Evolutionary conservation across 2,113 vertebrate species (phyloP).

Genomic region (Siphamia tubifer): DNA sequence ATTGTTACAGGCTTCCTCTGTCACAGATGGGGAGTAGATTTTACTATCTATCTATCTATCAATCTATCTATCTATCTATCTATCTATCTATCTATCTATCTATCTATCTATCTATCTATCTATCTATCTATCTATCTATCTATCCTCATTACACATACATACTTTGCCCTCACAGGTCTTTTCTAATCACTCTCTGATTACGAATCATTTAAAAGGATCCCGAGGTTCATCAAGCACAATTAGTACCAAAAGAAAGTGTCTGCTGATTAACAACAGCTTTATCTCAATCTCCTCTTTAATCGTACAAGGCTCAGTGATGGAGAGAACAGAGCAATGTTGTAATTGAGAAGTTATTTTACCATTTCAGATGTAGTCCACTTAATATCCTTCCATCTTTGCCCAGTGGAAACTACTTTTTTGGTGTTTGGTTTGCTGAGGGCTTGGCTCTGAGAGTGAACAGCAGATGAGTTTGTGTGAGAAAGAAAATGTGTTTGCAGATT

Average conservation of each 20-base stretch:
- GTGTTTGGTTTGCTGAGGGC: conserved; percentile 28
- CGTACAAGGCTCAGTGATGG: conserved; percentile 24
- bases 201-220: conserved; percentile 16
- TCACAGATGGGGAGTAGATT: conserved; percentile 20
- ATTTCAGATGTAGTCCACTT: conserved; percentile 25
- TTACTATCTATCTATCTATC: conserved; percentile 11
- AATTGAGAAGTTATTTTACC: conserved; percentile 24
- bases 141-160: not conserved
- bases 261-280: conserved; percentile 42
- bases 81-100: conserved; percentile 2
- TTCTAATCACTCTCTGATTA: conserved; percentile 27
- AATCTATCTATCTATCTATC: conserved; percentile 9
- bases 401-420: conserved; percentile 30
- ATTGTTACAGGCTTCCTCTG: conserved; percentile 42
- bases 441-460: conserved; percentile 1
- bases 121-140: not conserved
- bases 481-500: conserved; percentile 25
- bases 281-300: conserved; percentile 14
- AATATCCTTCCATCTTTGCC: conserved; percentile 22
- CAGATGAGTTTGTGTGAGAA: conserved; percentile 2
- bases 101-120: not conserved
- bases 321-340: conserved; percentile 5
- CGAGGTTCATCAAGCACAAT: conserved; percentile 24
- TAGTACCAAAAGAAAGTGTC: conserved; percentile 25
- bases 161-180: not conserved